Base-by-base conservation (phyloP, 2,888 invertebrate species). In the Aphodius sticticus region DNA sequence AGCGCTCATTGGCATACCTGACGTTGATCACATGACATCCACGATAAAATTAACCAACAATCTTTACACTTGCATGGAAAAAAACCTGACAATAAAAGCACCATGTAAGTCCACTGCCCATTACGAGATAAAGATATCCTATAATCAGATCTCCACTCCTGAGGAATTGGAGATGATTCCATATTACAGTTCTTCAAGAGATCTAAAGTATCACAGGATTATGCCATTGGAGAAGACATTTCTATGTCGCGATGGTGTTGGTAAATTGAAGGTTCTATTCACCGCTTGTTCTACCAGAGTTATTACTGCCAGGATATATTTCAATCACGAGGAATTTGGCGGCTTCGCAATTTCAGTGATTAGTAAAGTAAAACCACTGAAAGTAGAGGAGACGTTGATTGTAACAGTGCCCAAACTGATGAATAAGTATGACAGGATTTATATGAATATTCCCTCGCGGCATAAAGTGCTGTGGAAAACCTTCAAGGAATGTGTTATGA, bases 381-480 rank as follows among this genome's bases (percentile, higher is more conserved):
- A 14, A 6, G n/a, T 9, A n/a, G 53, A 79, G 12, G 69, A 79
- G n/a, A n/a, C 69, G 7, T 26, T 79, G 16, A 12, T 69, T 12
- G 35, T 79, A 12, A 6, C 7, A 6, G n/a, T 76, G 16, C 76
- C 76, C 26, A 76, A 38, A 15, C 16, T n/a, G 6, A 16, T 14
- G 36, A 15, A 74, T 4, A 16, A n/a, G 15, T 53, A 16, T n/a
- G 38, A 76, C 38, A 16, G 69, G 6, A 38, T 78, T 7, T 78
- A 53, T 7, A 38, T 78, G 69, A 35, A 78, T 12, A 38, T 78
- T 14, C 78, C 76, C 6, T 76, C 72, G 35, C 78, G 74, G 53
- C 75, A 80, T 76, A 16, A 69, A 16, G n/a, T 76, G 2, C 36
- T 80, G 53, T 80, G 80, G 80, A 70, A 53, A 7, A 36, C 70